These are phyloP conservation scores for Caenorhabditis sulstoni DNA, from an alignment of 2,888 invertebrate species.

Conservation along the genomic window DNA sequence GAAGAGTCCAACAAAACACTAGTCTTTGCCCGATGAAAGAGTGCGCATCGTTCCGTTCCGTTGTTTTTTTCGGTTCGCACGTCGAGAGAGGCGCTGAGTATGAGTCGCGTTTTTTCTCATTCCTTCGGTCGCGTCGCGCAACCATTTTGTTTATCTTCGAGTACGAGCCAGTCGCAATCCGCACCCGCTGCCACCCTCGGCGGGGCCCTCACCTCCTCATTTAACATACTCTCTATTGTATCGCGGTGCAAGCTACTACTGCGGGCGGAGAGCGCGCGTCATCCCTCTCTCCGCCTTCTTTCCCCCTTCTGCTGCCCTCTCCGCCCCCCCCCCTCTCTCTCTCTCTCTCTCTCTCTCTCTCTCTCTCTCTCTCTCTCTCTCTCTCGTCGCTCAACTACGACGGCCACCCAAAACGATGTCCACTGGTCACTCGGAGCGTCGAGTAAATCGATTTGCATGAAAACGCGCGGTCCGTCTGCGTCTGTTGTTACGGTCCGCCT, in stretches of 20 bases:
- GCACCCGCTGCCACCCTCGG: neutral
- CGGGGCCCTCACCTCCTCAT: constrained; percentile 40
- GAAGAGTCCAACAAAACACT: constrained; percentile 1
- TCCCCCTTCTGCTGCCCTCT: too few relatives aligned
- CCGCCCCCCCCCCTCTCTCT: constrained; percentile 12
- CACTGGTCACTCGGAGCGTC: constrained; percentile 56
- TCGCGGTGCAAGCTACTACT: constrained; percentile 50
- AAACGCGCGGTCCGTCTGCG: constrained; percentile 43
- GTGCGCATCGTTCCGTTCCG: constrained; percentile 8
- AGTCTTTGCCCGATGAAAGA: constrained; percentile 37
- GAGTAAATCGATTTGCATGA: constrained; percentile 51
- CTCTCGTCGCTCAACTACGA: constrained; percentile 52
- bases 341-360: constrained; percentile 1
- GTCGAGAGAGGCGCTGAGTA: constrained; percentile 14
- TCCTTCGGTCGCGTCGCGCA: constrained; percentile 38
- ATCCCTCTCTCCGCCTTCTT: constrained; percentile 15
- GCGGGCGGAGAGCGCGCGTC: constrained; percentile 34
- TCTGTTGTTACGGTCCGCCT: constrained; percentile 21
- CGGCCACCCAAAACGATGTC: constrained; percentile 60
- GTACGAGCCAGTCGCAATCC: constrained; percentile 59
- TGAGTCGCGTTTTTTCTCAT: too few relatives aligned
- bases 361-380: constrained; percentile 6
- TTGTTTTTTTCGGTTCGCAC: constrained; percentile 1
- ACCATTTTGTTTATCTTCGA: constrained; percentile 57
- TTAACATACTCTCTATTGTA: constrained; percentile 55